Base-by-base conservation (phyloP, 2,113 vertebrate genomes). In the Oreochromis aureus region DNA sequence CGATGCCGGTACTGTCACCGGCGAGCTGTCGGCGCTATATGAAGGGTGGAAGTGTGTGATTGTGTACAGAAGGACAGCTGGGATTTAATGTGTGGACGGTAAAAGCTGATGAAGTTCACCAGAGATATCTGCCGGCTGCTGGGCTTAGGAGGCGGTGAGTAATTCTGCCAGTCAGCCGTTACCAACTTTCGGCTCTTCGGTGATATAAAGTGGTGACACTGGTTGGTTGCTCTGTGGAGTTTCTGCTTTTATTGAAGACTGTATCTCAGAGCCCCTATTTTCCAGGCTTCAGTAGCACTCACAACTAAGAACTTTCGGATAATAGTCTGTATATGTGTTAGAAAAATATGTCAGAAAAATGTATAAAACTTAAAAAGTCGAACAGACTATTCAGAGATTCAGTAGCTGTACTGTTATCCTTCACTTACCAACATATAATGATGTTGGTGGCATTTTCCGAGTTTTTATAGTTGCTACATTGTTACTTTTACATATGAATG, bases 121-220 rank as follows among this genome's bases (percentile, higher is more conserved):
- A 82, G 86, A 82, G 91, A 93, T 55, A 59, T 93, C 41, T 89
- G 90, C 85, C 63, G 94, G 86, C 54, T 94, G 34, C 85, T 95
- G 5, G 93, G 94, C 19, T 86, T 94, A 10, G 87, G 90, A 83
- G 83, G 85, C 84, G 92, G 94, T 95, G 87, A 93, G 94, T 92
- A 2, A 15, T 12, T 3, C 19, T 22, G 56, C 13, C 80, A 9
- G 30, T 6, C 34, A 27, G 19, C 76, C 71, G 27, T 3, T 13
- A 19, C 41, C 84, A 78, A 84, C 56, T 82, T 51, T 18, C 9
- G 15, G 11, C 44, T 32, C 27, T 10, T 51, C 27, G 0, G 15
- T 53, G 32, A 81, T 7, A 36, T 10, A n/a, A 81, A 51, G 27
- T 15, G 46, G 32, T 76, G 44, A 32, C 24, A 51, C 44, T 76